Evolutionary conservation across 2,888 invertebrate species (phyloP), one percentile per base, ranked within the genome.

Genomic region (Zhuqinia jingwanae): DNA sequence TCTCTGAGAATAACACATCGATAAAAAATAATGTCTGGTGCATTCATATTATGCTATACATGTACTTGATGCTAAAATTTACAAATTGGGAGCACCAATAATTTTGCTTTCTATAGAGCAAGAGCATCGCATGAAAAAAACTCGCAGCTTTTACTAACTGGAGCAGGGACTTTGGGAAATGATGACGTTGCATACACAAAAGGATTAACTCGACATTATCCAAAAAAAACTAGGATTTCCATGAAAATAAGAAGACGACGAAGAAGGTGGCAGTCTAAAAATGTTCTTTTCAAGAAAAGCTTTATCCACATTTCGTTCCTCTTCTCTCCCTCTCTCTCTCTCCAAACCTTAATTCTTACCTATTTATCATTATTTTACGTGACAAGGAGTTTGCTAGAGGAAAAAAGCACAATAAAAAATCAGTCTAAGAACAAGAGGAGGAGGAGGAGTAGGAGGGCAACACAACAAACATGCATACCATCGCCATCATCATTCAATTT

Each of bases 141-240:
- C n/a, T n/a, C n/a, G n/a, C n/a, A n/a, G n/a, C n/a, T n/a, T n/a
- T n/a, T n/a, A 36, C 3, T 3, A 36, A 36, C 36, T 36, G 36
- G 8, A 36, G n/a, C n/a, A n/a, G 36, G 36, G 73, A 50, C 27
- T 47, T 1, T 47, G 45, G 30, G 25, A 73, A 73, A 50, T 73
- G 73, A 73, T 15, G 50, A 73, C 27, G 73, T 10, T n/a, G 50
- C 73, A 53, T 30, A 73, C 50, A 73, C 50, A 73, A 73, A 73
- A 73, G 73, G 73, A 73, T 73, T 73, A 73, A 73, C 50, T 73
- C 17, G 50, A 73, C 73, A 53, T 73, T 73, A 73, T 53, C 73
- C 70, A 1, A 70, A 30, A 68, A 70, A 70, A 20, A n/a, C n/a
- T n/a, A n/a, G 47, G 47, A n/a, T 70, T 70, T 70, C 25, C 22